Evolutionary conservation across 1,140 invertebrate species (phyloP).

Genomic region (Trichoplusia ni): DNA sequence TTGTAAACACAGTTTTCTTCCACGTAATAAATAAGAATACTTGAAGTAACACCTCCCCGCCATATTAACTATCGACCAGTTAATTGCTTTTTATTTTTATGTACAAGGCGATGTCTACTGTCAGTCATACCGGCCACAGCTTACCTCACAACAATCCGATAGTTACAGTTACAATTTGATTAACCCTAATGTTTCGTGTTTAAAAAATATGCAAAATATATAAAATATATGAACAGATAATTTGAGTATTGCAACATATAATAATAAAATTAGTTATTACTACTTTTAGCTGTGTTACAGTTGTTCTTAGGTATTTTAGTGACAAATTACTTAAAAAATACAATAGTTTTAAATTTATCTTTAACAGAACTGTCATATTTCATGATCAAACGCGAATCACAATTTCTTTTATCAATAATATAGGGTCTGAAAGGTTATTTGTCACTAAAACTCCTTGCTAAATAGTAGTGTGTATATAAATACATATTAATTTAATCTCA

Average conservation of each 20-base stretch:
- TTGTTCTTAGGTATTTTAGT: too few species aligned
- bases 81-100: too few species aligned
- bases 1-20: too few species aligned
- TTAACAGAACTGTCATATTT: too few species aligned
- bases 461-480: too few species aligned
- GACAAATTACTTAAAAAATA: too few species aligned
- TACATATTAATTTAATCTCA: conserved; percentile 22
- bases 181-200: conserved; percentile 12
- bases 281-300: conserved; percentile 6
- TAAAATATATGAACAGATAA: conserved; percentile 15
- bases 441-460: background rate
- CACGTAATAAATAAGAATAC: too few species aligned
- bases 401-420: too few species aligned
- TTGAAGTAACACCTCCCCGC: too few species aligned
- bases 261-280: background rate
- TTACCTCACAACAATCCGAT: background rate
- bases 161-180: conserved; percentile 13
- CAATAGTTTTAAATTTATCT: too few species aligned
- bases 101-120: background rate
- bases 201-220: background rate
- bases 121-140: background rate
- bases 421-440: background rate
- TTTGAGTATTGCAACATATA: conserved; percentile 26
- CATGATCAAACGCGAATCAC: too few species aligned
- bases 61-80: too few species aligned